phyloP scores from a whole-genome alignment of 92 coral and sea anemone species.

The Actinostola sp. region DNA sequence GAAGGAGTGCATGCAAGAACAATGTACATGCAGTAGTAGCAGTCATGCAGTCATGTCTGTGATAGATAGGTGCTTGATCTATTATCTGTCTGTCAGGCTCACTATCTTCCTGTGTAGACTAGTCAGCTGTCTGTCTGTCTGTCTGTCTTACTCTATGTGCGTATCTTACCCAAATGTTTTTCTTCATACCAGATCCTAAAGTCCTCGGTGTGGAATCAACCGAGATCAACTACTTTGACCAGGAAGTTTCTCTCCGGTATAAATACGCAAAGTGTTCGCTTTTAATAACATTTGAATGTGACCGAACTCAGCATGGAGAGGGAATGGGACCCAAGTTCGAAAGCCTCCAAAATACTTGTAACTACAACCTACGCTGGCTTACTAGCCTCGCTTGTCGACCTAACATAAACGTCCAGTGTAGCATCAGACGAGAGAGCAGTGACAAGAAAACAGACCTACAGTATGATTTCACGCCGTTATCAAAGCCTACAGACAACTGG shows the following conservation, averaged over 20 bases:
- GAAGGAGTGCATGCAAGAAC: too few species aligned
- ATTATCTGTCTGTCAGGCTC: too few species aligned
- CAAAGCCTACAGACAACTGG: conserved; percentile 76
- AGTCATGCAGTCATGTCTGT: too few species aligned
- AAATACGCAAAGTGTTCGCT: conserved; percentile 12
- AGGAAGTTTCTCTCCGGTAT: conserved; percentile 40
- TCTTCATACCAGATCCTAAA: not conserved
- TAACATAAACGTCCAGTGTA: conserved; percentile 77
- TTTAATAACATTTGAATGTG: conserved; percentile 52
- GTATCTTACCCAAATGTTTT: not conserved
- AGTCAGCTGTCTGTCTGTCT: not conserved
- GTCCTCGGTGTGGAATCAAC: conserved; percentile 29
- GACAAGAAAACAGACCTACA: conserved; percentile 34
- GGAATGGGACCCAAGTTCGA: conserved; percentile 28
- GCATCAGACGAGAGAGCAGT: conserved; percentile 40
- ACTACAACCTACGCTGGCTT: conserved; percentile 58
- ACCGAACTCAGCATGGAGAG: conserved; percentile 5
- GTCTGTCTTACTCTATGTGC: not conserved
- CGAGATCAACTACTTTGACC: conserved; percentile 27
- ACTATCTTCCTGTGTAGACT: too few species aligned
- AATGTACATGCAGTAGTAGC: too few species aligned
- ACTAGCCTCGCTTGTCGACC: conserved; percentile 83
- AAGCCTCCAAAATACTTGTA: conserved; percentile 13
- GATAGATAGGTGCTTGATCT: too few species aligned
- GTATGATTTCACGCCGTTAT: conserved; percentile 74